A percentile compares a stretch with the other conserved stretches of the same genome.
Conservation (phyloP, 37 sponge, comb jelly and placozoan species). For the Axinella damicornis region DNA sequence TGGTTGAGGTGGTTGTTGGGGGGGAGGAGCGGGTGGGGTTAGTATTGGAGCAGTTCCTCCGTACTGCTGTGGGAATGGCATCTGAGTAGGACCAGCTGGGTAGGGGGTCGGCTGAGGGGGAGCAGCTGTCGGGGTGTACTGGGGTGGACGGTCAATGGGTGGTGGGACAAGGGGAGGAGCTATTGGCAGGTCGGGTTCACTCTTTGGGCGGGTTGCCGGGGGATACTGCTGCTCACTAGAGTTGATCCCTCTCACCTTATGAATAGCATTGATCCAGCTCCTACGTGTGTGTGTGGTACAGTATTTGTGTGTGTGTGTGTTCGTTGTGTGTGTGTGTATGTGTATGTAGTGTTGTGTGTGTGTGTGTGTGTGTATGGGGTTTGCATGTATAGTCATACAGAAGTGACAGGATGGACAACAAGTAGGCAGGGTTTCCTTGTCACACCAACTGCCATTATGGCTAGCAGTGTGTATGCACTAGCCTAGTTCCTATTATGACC, state of each 20-base stretch:
- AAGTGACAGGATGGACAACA: too few species aligned
- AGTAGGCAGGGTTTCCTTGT: too few species aligned
- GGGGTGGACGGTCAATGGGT: not conserved
- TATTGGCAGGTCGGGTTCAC: not conserved
- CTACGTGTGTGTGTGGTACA: conserved; percentile 12
- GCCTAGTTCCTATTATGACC: too few species aligned
- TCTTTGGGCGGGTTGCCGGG: conserved; percentile 45
- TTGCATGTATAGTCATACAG: too few species aligned
- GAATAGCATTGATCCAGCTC: conserved; percentile 40
- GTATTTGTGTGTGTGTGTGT: too few species aligned
- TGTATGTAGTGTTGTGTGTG: too few species aligned
- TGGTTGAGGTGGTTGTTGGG: not conserved
- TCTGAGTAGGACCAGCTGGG: conserved; percentile 18
- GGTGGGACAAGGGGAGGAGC: not conserved
- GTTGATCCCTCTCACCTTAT: conserved; percentile 6
- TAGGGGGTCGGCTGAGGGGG: conserved; percentile 2
- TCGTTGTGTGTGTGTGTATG: too few species aligned
- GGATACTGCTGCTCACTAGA: conserved; percentile 38
- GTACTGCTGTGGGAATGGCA: not conserved
- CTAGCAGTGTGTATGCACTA: too few species aligned
- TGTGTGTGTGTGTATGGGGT: too few species aligned
- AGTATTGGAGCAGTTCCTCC: not conserved
- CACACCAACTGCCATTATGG: too few species aligned
- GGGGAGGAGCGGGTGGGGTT: not conserved
- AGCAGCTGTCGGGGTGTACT: not conserved